Percentiles rank a stretch among this genome's conserved stretches.
These are phyloP conservation scores for Symphodus melops DNA, from an alignment of 2,113 vertebrate species.

Conservation along the genomic window DNA sequence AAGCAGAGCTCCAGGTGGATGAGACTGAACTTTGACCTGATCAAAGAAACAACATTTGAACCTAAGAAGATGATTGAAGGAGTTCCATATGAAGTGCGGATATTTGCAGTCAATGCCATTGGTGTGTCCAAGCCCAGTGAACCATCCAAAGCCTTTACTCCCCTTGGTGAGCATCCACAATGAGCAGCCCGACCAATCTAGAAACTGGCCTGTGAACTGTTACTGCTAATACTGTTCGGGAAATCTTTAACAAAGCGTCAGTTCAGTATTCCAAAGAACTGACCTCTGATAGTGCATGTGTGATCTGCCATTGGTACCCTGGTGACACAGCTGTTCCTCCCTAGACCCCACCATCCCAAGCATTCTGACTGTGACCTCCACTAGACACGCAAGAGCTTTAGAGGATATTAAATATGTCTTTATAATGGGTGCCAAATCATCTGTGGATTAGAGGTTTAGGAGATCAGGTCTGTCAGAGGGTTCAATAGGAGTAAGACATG, in stretches of 20 bases:
- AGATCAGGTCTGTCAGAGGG: conserved; percentile 68
- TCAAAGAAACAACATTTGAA: conserved; percentile 95
- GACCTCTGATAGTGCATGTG: conserved; percentile 10
- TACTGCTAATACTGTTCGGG: conserved; percentile 11
- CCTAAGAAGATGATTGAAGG: conserved; percentile 99
- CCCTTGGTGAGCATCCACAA: conserved; percentile 89
- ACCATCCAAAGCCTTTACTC: conserved; percentile 95
- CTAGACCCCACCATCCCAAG: conserved; percentile 59
- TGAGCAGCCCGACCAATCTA: conserved; percentile 8
- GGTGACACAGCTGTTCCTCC: conserved; percentile 74
- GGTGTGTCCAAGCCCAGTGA: conserved; percentile 96
- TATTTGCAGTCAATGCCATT: conserved; percentile 95
- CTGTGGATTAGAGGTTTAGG: conserved; percentile 79
- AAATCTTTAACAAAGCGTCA: conserved; percentile 40
- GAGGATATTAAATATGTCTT: conserved; percentile 79
- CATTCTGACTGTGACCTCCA: conserved; percentile 77
- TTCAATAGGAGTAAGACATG: conserved; percentile 66
- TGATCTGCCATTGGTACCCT: conserved; percentile 62
- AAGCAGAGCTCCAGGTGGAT: conserved; percentile 99
- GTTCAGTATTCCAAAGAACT: conserved; percentile 38
- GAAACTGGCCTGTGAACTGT: conserved; percentile 10
- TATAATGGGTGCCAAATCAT: conserved; percentile 80
- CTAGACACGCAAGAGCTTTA: conserved; percentile 70
- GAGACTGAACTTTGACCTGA: conserved; percentile 97
- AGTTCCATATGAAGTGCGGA: conserved; percentile 95